phyloP scores from a whole-genome alignment of 2,113 vertebrate species.

The Asarcornis scutulata region DNA sequence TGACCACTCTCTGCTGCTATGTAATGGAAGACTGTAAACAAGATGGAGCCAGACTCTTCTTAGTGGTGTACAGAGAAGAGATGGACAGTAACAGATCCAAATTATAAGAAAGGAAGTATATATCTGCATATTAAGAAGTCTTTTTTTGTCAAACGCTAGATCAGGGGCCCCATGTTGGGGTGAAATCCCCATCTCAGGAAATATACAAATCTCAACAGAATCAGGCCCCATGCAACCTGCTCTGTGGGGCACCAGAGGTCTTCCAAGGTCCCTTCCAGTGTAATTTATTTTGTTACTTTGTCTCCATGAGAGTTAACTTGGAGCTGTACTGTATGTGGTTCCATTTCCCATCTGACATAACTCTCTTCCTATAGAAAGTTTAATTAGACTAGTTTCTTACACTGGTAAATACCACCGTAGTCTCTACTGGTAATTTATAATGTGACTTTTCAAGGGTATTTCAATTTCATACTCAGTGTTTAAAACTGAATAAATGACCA shows the following conservation, averaged over 20 bases:
- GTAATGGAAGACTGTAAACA: not conserved
- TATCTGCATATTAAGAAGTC: not conserved
- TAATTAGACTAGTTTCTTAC: not conserved
- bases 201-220: not conserved
- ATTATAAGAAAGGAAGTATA: not conserved
- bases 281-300: not conserved
- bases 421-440: not conserved
- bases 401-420: not conserved
- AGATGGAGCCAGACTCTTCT: not conserved
- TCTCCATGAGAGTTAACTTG: not conserved
- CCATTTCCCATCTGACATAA: not conserved
- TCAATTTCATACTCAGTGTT: not conserved
- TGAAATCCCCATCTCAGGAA: not conserved
- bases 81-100: not conserved
- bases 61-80: not conserved
- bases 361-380: not conserved
- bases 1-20: not conserved
- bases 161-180: rapidly evolving
- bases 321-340: not conserved
- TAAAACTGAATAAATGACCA: not conserved
- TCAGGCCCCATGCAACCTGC: not conserved
- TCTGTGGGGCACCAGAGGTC: not conserved
- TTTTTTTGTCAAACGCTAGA: not conserved
- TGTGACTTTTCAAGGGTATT: not conserved
- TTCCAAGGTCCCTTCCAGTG: not conserved